These are phyloP conservation scores for Megamerina dolium DNA, from an alignment of 2,888 invertebrate genomes.

Conservation along the genomic window DNA sequence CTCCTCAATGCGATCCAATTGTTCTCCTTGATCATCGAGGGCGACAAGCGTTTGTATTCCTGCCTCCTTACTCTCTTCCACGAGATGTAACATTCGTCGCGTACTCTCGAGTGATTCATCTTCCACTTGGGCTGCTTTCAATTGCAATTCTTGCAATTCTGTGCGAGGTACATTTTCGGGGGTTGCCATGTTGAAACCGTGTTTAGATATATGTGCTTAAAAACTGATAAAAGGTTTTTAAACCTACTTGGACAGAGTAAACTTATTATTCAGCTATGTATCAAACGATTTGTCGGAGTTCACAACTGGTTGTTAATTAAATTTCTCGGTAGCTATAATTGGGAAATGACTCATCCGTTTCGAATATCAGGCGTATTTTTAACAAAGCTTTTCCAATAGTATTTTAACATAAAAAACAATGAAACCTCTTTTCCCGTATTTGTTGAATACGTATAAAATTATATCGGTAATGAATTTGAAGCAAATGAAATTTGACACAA, in stretches of 20 bases:
- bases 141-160: conserved; percentile 39
- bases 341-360: conserved; percentile 4
- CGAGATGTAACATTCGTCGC: conserved; percentile 34
- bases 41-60: conserved; percentile 41
- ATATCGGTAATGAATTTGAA: no score
- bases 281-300: no score
- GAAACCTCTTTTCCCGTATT: background rate
- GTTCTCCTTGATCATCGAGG: conserved; percentile 40
- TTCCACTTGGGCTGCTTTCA: conserved; percentile 37
- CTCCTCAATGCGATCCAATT: conserved; percentile 40
- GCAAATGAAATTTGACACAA: no score
- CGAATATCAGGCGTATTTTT: background rate
- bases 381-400: background rate
- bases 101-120: conserved; percentile 42
- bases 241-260: no score
- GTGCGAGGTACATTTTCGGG: conserved; percentile 35
- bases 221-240: no score
- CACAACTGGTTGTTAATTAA: conserved; percentile 1
- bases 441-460: no score
- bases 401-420: conserved; percentile 7
- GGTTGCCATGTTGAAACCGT: conserved; percentile 24
- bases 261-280: no score
- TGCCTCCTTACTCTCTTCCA: conserved; percentile 43
- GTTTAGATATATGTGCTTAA: no score
- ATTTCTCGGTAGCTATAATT: no score